Evolutionary conservation across 2,113 vertebrate genomes (phyloP), one percentile per base, ranked within the genome.

Genomic region (Hassar affinis): DNA sequence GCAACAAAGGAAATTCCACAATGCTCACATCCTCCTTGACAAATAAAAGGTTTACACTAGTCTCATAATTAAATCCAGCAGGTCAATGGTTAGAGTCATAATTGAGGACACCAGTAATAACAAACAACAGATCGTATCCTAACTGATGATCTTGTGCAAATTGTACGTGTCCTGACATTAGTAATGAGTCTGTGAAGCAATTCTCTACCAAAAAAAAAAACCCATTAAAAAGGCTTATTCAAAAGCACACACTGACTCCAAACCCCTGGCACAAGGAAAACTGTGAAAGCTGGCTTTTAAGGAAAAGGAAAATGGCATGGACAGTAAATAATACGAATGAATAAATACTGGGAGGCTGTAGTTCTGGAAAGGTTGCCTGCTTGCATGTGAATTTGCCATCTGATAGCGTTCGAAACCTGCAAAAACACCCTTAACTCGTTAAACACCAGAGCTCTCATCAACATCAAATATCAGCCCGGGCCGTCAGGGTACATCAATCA

Each of bases 401-500:
- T 79, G 78, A 88, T 83, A 79, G 74, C 69, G 20, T 59, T 79
- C 57, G 38, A 74, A 42, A 86, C 80, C 71, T 71, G 51, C 83
- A 68, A 82, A 85, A 85, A 85, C 83, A 88, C 69, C 82, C 82
- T 66, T 11, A 30, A 64, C 83, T 78, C 66, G 30, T 87, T 87
- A 82, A 85, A 86, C 69, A 68, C 80, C 62, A 51, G 72, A 69
- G 57, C 56, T 17, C 80, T 83, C 84, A 77, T 78, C 51, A 79
- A 84, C 84, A 85, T 84, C 79, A 85, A 87, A 87, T 86, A 81
- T 85, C 81, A 79, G 54, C 75, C 62, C 62, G 27, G n/a, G 72
- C 83, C 62, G 84, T 87, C 86, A 75, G 87, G 75, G 64, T 33
- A 78, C 78, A 75, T 86, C 84, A 85, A 82, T 93, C 92, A 92